Conservation (phyloP, 2,113 vertebrate genomes). For the Ia io region DNA sequence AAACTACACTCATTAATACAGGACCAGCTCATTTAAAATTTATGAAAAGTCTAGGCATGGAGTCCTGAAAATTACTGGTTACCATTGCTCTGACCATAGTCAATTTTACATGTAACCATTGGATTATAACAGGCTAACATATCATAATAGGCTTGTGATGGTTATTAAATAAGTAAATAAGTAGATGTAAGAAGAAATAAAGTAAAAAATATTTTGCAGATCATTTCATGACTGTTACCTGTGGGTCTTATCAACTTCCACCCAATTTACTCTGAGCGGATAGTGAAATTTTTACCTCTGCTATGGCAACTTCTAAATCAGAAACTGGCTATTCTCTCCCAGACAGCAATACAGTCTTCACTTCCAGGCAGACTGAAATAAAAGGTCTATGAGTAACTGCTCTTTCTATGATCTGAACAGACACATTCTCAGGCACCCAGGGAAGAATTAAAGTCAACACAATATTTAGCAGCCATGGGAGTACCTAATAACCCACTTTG, state of each 20-base stretch:
- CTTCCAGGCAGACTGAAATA: not conserved
- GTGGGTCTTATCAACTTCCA: constrained; percentile 16
- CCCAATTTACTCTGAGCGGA: not conserved
- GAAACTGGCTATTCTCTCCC: constrained; percentile 43
- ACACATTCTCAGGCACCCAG: constrained; percentile 59
- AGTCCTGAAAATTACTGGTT: not conserved
- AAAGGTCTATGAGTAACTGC: constrained; percentile 22
- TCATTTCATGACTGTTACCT: not conserved
- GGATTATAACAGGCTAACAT: not conserved
- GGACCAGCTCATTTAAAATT: not conserved
- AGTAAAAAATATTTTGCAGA: not conserved
- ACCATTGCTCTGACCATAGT: not conserved
- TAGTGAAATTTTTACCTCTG: constrained; percentile 30
- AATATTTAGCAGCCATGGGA: constrained; percentile 70
- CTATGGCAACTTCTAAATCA: not conserved
- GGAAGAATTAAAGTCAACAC: constrained; percentile 66
- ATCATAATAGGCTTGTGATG: not conserved
- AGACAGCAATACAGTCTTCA: constrained; percentile 43
- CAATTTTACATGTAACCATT: not conserved
- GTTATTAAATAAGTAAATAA: not conserved
- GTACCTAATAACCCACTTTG: constrained; percentile 44
- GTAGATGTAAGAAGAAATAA: not conserved
- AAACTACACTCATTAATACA: not conserved
- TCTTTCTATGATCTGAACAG: constrained; percentile 42
- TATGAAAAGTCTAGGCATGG: not conserved